These are phyloP conservation scores for Chionis minor DNA, from an alignment of 2,113 vertebrate species.

Conservation along the genomic window DNA sequence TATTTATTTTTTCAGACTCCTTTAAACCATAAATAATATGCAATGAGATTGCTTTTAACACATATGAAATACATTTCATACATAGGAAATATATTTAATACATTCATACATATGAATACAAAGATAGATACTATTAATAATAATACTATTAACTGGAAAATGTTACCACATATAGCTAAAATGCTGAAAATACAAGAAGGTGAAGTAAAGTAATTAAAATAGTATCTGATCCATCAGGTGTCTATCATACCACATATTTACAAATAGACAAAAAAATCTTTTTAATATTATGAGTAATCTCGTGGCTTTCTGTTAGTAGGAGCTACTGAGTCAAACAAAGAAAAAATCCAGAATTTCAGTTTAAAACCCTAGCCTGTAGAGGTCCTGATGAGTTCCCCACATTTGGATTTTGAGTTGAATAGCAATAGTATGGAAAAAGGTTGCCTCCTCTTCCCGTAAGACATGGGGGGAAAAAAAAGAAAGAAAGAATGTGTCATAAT, in stretches of 20 bases:
- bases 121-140: background rate
- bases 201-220: background rate
- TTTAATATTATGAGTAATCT: background rate
- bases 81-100: too few relatives aligned
- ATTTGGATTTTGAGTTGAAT: background rate
- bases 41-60: background rate
- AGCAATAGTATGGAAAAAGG: background rate
- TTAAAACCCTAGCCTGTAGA: background rate
- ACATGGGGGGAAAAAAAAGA: accelerated
- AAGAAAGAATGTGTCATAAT: background rate
- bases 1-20: background rate
- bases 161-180: background rate
- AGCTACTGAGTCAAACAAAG: background rate
- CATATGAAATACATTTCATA: too few relatives aligned
- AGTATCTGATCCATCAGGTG: background rate
- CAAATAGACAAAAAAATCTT: background rate
- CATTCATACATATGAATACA: background rate
- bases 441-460: background rate
- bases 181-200: background rate
- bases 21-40: background rate
- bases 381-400: background rate
- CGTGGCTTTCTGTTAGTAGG: background rate
- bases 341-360: background rate
- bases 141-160: background rate
- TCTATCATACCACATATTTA: background rate